Conservation (phyloP, 2,113 vertebrate species). For the Ornithorhynchus anatinus region DNA sequence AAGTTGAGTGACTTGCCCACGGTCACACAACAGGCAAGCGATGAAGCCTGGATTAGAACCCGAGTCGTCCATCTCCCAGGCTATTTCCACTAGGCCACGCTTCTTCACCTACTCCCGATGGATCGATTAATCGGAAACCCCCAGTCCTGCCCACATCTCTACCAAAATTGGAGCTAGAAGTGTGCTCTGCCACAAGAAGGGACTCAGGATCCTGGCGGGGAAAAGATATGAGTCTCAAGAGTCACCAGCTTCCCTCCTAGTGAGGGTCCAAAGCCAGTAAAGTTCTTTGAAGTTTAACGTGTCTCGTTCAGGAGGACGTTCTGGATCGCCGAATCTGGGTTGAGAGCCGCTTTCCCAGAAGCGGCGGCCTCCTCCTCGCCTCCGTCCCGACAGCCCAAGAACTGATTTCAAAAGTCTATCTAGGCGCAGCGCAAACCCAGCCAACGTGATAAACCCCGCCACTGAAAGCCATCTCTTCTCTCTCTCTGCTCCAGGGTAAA, state of each 20-base stretch:
- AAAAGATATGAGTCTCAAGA: too few relatives aligned
- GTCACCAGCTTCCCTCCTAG: slow-evolving; percentile 13
- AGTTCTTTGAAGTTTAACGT: slow-evolving; percentile 9
- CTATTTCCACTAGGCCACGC: too few relatives aligned
- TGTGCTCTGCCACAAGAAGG: too few relatives aligned
- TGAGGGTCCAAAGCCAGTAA: slow-evolving; percentile 40
- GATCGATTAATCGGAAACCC: too few relatives aligned
- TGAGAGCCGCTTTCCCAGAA: slow-evolving; percentile 57
- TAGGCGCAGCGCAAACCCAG: slow-evolving; percentile 32
- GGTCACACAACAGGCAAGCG: too few relatives aligned
- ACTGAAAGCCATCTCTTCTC: slow-evolving; percentile 53
- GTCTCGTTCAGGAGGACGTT: slow-evolving; percentile 30
- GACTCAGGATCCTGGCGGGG: too few relatives aligned
- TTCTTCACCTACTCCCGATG: too few relatives aligned
- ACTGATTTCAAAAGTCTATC: slow-evolving; percentile 52
- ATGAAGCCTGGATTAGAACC: too few relatives aligned
- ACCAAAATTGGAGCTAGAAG: too few relatives aligned
- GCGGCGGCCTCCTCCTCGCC: slow-evolving; percentile 36
- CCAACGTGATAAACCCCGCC: slow-evolving; percentile 18
- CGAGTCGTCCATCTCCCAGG: too few relatives aligned
- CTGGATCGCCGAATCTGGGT: slow-evolving; percentile 51
- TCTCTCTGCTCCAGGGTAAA: slow-evolving; percentile 86
- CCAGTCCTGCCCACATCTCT: too few relatives aligned
- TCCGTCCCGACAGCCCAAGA: slow-evolving; percentile 53
- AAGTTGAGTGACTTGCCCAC: too few relatives aligned